A percentile compares a stretch with the other conserved stretches of the same genome.
These are phyloP conservation scores for Caenorhabditis sinica DNA, from an alignment of 2,888 invertebrate species.

Conservation along the genomic window DNA sequence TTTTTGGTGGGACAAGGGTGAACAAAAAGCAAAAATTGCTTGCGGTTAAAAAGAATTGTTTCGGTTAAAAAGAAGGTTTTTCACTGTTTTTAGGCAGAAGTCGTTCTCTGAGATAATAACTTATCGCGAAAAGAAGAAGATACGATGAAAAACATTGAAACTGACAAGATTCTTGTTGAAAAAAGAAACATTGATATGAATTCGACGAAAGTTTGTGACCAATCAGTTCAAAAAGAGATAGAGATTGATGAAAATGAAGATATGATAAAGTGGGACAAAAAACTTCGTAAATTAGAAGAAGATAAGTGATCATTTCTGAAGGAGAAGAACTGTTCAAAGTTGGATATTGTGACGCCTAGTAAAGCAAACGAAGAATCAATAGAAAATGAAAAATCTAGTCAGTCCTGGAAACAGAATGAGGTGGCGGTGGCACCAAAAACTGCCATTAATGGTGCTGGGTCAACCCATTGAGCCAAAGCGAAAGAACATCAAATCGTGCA, in stretches of 20 bases:
- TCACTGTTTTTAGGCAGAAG: background rate
- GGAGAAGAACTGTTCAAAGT: background rate
- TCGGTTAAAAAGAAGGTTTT: too few species aligned
- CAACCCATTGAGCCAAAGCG: constrained; percentile 21
- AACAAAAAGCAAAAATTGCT: too few species aligned
- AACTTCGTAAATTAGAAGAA: background rate
- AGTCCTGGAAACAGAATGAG: background rate
- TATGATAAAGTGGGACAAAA: background rate
- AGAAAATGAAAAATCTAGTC: background rate
- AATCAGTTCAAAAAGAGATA: constrained; percentile 37
- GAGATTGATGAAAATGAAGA: constrained; percentile 3
- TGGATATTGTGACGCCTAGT: background rate
- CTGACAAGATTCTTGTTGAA: background rate
- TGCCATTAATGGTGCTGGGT: constrained; percentile 20
- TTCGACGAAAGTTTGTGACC: background rate
- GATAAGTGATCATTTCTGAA: background rate
- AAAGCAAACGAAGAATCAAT: background rate
- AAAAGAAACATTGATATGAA: background rate
- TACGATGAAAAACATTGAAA: constrained; percentile 8
- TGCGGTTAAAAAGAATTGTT: too few species aligned
- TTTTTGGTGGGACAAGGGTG: too few species aligned
- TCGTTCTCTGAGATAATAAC: background rate
- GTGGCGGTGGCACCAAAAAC: too few species aligned
- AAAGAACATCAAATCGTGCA: constrained; percentile 24
- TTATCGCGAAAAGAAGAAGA: background rate